These are phyloP conservation scores for Leptinotarsa juncta DNA, from an alignment of 2,888 invertebrate genomes.

Conservation along the genomic window DNA sequence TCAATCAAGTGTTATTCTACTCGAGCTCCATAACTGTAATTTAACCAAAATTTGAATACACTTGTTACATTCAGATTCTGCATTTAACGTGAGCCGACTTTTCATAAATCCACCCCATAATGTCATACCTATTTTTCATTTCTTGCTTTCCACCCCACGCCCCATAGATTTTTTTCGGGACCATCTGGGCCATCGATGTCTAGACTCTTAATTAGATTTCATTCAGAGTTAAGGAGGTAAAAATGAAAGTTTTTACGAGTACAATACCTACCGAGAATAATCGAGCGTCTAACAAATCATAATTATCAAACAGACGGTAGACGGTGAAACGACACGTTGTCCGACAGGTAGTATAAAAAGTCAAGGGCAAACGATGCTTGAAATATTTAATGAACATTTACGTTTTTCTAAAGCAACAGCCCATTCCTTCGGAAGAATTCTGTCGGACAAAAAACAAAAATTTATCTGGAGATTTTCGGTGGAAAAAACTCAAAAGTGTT, in stretches of 20 bases:
- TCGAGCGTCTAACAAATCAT: constrained; percentile 9
- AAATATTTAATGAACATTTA: not conserved
- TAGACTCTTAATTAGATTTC: not conserved
- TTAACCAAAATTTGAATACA: too few species aligned
- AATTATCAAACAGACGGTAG: constrained; percentile 15
- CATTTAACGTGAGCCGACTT: too few species aligned
- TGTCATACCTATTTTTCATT: too few species aligned
- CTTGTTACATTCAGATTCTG: too few species aligned
- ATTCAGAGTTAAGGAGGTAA: not conserved
- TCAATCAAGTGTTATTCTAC: too few species aligned
- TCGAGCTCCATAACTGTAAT: too few species aligned
- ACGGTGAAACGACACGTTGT: constrained; percentile 9
- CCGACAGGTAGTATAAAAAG: constrained; percentile 3
- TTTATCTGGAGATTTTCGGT: too few species aligned
- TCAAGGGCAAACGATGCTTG: constrained; percentile 1
- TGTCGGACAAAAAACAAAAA: too few species aligned
- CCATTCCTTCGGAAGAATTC: not conserved
- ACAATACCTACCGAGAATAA: constrained; percentile 11
- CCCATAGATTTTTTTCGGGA: not conserved
- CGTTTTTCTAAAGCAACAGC: not conserved
- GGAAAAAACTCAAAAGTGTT: too few species aligned
- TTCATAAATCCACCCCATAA: too few species aligned
- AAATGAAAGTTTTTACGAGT: not conserved
- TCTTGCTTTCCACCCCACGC: too few species aligned
- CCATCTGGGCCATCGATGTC: not conserved